Conservation (phyloP, 2,888 invertebrate genomes). For the Megaustenia siamemsis region DNA sequence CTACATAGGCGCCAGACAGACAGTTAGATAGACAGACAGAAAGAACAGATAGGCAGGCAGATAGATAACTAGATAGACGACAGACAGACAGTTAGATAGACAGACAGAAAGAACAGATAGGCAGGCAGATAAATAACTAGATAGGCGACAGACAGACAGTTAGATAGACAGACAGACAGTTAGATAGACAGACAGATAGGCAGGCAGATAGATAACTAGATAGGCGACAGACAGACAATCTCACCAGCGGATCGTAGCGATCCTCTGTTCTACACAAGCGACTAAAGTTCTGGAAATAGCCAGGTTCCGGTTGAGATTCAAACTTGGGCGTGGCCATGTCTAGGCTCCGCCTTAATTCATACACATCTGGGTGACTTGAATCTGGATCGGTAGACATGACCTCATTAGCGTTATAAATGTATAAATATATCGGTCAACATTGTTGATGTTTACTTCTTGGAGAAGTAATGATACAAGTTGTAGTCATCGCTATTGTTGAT, state of each 20-base stretch:
- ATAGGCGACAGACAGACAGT: not conserved
- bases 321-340: not conserved
- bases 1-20: not conserved
- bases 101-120: not conserved
- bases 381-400: not conserved
- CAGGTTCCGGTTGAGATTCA: not conserved
- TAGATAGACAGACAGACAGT: not conserved
- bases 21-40: slow-evolving; percentile 1
- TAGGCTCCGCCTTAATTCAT: slow-evolving; percentile 18
- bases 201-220: not conserved
- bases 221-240: not conserved
- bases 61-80: not conserved
- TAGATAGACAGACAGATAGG: not conserved
- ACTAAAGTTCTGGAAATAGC: slow-evolving; percentile 45
- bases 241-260: not conserved
- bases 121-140: not conserved
- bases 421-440: too few species aligned
- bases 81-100: not conserved
- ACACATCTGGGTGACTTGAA: not conserved
- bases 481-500: too few species aligned
- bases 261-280: slow-evolving; percentile 41
- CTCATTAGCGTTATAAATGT: too few species aligned
- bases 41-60: not conserved
- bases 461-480: too few species aligned
- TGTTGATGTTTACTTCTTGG: too few species aligned